Evolutionary conservation across 2,888 invertebrate species (phyloP).

Genomic region (Harpalus rubripes): DNA sequence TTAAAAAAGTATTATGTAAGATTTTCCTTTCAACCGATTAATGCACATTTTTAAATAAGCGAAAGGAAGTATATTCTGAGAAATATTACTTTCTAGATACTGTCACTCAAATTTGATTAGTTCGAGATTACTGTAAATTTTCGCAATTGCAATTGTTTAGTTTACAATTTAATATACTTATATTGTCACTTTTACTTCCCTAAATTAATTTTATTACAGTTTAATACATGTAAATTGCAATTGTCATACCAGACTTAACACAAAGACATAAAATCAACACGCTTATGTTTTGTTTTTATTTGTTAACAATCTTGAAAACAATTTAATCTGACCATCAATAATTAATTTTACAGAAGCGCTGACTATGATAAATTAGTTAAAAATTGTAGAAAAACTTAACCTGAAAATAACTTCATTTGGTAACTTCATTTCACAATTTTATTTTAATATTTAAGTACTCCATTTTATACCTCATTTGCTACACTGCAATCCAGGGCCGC

Average conservation of each 20-base stretch:
- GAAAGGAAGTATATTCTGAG: constrained; percentile 31
- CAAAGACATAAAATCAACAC: not conserved
- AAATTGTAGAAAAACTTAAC: no score
- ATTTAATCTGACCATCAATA: no score
- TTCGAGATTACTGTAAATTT: constrained; percentile 2
- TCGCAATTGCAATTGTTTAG: not conserved
- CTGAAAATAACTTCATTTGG: no score
- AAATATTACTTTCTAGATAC: constrained; percentile 53
- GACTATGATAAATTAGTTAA: no score
- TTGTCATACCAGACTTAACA: not conserved
- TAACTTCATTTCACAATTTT: no score
- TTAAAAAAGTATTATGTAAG: constrained; percentile 36
- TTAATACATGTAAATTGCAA: not conserved
- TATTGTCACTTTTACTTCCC: not conserved
- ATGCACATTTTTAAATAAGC: constrained; percentile 49
- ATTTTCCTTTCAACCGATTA: constrained; percentile 47
- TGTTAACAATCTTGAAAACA: no score
- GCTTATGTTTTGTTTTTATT: not conserved
- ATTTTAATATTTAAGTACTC: no score
- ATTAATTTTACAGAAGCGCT: no score
- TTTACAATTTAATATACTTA: not conserved
- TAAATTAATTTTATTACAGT: not conserved
- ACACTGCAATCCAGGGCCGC: no score
- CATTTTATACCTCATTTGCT: no score
- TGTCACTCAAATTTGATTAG: constrained; percentile 47